Base-by-base conservation (phyloP, 2,888 invertebrate species). In the Crepidodera aurea region DNA sequence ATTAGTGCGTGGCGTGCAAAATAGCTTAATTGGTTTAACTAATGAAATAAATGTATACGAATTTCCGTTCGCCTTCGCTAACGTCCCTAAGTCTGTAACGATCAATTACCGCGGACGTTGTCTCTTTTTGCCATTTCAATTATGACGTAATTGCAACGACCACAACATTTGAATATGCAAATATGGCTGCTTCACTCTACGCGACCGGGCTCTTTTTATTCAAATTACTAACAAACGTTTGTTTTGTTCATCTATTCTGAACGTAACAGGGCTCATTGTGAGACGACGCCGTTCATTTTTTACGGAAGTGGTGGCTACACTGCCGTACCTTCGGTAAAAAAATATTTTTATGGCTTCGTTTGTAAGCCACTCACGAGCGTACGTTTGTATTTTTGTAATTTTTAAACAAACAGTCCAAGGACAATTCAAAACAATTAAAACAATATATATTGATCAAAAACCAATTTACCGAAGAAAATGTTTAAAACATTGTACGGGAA, bases 161-260 rank as follows among this genome's bases (percentile, higher is more conserved):
- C 77, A 77, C 77, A 78, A 77, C 74, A 78, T 78, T 78, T 78
- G 77, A 78, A 79, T 79, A 79, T 79, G 79, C 75, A 79, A 79
- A 79, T 79, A 69, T 61, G 66, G 66, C 61, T 62, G 70, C 66
- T 59, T 39, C 53, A 58, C 67, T 22, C 22, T 69, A 67, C 68
- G 65, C 67, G 67, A 66, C 71, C 67, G 66, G n/a, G 68, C 73
- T 73, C 70, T 75, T 74, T 75, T 74, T 73, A 75, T 74, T 75
- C 73, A 75, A 75, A 75, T 75, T 75, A 72, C 75, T 73, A 71
- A 72, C 74, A 75, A 75, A 73, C 73, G 74, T 75, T 75, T 74
- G 74, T 74, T 75, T 75, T 75, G 73, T 73, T 75, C 74, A 68
- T 73, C 69, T 69, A 70, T 69, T 69, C 67, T 62, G 57, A 61